Conservation (phyloP, 2,888 invertebrate genomes). For the Melanotus villosus region DNA sequence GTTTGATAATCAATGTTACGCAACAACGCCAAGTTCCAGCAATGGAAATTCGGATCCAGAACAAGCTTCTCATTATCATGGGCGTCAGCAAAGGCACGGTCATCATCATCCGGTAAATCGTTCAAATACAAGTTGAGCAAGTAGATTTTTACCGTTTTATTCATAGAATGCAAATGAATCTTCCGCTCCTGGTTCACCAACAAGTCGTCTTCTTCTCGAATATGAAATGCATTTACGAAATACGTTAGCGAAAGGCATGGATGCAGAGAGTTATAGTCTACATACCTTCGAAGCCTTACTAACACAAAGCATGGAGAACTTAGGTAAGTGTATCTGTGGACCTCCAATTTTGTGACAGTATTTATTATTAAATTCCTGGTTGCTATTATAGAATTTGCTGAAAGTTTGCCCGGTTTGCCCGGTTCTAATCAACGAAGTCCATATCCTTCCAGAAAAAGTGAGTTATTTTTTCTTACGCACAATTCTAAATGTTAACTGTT, state of each 20-base stretch:
- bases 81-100: slow-evolving; percentile 73
- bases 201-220: slow-evolving; percentile 87
- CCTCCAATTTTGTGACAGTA: not conserved
- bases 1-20: slow-evolving; percentile 96
- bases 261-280: slow-evolving; percentile 93
- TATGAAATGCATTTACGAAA: slow-evolving; percentile 96
- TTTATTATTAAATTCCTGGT: not conserved
- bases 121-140: not conserved
- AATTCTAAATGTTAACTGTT: slow-evolving; percentile 34
- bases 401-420: slow-evolving; percentile 87
- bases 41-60: slow-evolving; percentile 94
- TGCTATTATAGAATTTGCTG: slow-evolving; percentile 81
- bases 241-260: slow-evolving; percentile 94
- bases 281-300: slow-evolving; percentile 94
- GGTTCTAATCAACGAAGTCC: slow-evolving; percentile 89
- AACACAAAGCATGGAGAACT: slow-evolving; percentile 95
- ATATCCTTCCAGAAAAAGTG: slow-evolving; percentile 87
- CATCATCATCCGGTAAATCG: slow-evolving; percentile 75
- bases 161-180: slow-evolving; percentile 76
- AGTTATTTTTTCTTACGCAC: slow-evolving; percentile 65
- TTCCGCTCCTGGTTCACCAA: slow-evolving; percentile 86
- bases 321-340: slow-evolving; percentile 74
- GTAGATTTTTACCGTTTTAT: not conserved
- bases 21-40: slow-evolving; percentile 94
- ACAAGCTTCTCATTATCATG: slow-evolving; percentile 75